Evolutionary conservation across 2,888 invertebrate genomes (phyloP).

Genomic region (Patella depressa): DNA sequence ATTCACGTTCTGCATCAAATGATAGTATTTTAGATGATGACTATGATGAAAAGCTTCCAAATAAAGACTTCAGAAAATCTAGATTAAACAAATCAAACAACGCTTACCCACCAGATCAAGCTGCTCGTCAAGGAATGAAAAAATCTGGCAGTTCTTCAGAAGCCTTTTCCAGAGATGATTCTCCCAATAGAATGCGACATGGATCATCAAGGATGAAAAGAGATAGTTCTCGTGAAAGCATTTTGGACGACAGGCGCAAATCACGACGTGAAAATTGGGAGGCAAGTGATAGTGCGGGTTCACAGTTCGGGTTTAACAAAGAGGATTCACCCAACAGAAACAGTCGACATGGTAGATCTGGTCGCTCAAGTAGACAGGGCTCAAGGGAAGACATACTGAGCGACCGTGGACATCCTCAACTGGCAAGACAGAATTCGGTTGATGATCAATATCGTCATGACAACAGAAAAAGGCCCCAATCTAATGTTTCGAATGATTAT

Average conservation of each 20-base stretch:
- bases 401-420: slow-evolving; percentile 34
- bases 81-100: slow-evolving; percentile 78
- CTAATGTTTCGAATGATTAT: slow-evolving; percentile 45
- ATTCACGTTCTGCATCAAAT: slow-evolving; percentile 50
- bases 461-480: slow-evolving; percentile 45
- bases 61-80: slow-evolving; percentile 83
- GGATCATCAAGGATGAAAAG: slow-evolving; percentile 32
- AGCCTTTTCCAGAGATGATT: slow-evolving; percentile 55
- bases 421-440: slow-evolving; percentile 23
- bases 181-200: slow-evolving; percentile 48
- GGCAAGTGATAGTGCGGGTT: slow-evolving; percentile 45
- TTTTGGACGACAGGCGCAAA: slow-evolving; percentile 52
- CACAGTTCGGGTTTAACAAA: slow-evolving; percentile 55
- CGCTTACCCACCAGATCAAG: slow-evolving; percentile 40
- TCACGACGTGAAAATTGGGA: slow-evolving; percentile 33
- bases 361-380: slow-evolving; percentile 47
- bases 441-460: slow-evolving; percentile 20
- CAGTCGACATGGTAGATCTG: slow-evolving; percentile 33
- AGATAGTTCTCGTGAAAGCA: slow-evolving; percentile 54
- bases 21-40: slow-evolving; percentile 57
- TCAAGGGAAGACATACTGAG: slow-evolving; percentile 58
- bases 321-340: slow-evolving; percentile 60
- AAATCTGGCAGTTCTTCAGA: slow-evolving; percentile 57
- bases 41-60: slow-evolving; percentile 65
- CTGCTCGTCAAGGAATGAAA: slow-evolving; percentile 42